Conservation (phyloP, 2,888 invertebrate species). For the Leptinotarsa rubiginosa region DNA sequence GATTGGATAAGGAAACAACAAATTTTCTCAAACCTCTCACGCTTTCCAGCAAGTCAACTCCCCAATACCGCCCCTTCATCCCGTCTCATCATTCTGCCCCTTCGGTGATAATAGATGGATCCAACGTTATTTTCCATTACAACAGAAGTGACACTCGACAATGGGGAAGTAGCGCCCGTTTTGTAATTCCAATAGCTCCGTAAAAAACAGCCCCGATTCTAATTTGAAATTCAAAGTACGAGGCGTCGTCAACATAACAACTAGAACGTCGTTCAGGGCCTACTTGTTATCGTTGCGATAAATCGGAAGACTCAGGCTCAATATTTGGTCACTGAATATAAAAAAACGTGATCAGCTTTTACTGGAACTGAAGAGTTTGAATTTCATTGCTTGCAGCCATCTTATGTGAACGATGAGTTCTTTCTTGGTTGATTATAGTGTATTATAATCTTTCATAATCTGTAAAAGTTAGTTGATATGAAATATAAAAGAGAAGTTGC, state of each 20-base stretch:
- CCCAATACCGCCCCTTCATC: not conserved
- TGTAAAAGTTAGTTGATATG: too few species aligned
- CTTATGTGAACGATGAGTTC: too few species aligned
- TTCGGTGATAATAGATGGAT: constrained; percentile 45
- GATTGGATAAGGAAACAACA: too few species aligned
- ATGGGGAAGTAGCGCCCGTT: constrained; percentile 50
- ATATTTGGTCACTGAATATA: not conserved
- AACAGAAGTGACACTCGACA: constrained; percentile 52
- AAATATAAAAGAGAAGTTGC: too few species aligned
- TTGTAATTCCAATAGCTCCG: constrained; percentile 53
- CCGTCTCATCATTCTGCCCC: constrained; percentile 35
- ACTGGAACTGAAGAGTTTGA: too few species aligned
- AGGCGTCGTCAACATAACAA: constrained; percentile 54
- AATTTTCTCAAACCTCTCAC: not conserved
- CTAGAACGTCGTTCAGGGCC: constrained; percentile 19
- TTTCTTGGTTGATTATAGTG: too few species aligned
- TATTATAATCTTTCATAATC: too few species aligned
- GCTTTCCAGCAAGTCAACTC: not conserved
- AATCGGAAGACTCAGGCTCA: not conserved
- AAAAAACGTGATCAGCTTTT: not conserved
- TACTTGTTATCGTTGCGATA: constrained; percentile 19
- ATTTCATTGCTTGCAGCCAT: too few species aligned
- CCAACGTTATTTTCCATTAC: constrained; percentile 53
- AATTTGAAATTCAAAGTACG: constrained; percentile 62
- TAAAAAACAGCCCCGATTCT: constrained; percentile 53